Evolutionary conservation across 2,113 vertebrate species (phyloP).

Genomic region (Nycticorax nycticorax): DNA sequence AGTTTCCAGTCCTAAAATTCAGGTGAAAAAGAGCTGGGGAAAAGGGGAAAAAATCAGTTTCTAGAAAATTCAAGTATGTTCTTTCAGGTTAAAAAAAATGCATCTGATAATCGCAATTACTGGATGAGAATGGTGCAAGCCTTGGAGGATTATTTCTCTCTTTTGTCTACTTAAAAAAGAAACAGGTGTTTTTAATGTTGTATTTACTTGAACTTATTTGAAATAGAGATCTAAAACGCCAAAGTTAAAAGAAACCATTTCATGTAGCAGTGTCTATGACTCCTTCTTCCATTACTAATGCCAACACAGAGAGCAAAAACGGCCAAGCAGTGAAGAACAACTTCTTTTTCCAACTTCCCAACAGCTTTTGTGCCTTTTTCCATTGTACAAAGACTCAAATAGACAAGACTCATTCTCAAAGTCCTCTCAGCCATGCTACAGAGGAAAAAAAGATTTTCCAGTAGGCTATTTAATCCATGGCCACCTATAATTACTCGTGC

Average conservation of each 20-base stretch:
- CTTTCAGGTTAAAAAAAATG: not conserved
- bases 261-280: not conserved
- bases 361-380: not conserved
- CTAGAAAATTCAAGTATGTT: not conserved
- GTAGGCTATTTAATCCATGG: slow-evolving; percentile 9
- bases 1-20: not conserved
- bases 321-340: not conserved
- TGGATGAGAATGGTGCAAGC: not conserved
- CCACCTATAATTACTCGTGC: not conserved
- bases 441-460: slow-evolving; percentile 25
- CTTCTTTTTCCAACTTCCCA: not conserved
- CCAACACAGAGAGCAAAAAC: not conserved
- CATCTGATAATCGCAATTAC: not conserved
- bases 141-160: not conserved
- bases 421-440: not conserved
- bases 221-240: not conserved
- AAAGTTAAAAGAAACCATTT: not conserved
- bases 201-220: not conserved
- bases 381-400: not conserved
- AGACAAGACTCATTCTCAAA: slow-evolving; percentile 2
- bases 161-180: not conserved
- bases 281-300: not conserved
- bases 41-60: not conserved
- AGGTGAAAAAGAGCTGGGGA: not conserved
- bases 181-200: not conserved